Conservation (phyloP, 2,888 invertebrate genomes). For the Aporophyla lueneburgensis region DNA sequence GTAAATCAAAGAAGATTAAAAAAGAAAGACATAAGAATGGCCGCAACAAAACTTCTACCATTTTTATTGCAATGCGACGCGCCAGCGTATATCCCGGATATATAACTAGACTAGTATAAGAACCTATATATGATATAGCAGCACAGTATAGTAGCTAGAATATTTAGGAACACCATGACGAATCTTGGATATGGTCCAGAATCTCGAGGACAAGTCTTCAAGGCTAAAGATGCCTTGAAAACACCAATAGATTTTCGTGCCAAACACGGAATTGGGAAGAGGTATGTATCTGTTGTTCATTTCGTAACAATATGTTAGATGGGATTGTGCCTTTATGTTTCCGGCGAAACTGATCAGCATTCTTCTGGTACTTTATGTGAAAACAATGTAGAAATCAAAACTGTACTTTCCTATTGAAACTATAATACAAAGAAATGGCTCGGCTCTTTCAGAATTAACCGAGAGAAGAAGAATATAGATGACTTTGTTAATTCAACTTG, state of each 20-base stretch:
- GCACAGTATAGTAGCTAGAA: conserved; percentile 33
- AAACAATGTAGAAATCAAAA: not conserved
- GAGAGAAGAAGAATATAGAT: not conserved
- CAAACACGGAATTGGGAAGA: conserved; percentile 57
- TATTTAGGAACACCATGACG: conserved; percentile 65
- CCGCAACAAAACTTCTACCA: conserved; percentile 61
- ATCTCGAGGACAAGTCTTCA: conserved; percentile 68
- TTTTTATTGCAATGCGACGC: conserved; percentile 75
- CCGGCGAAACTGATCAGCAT: not conserved
- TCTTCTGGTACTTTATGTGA: not conserved
- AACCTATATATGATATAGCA: conserved; percentile 29
- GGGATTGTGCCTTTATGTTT: conserved; percentile 24
- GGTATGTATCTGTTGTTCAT: conserved; percentile 30
- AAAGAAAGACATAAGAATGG: conserved; percentile 57
- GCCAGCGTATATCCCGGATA: conserved; percentile 59
- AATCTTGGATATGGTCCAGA: conserved; percentile 79
- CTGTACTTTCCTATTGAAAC: not conserved
- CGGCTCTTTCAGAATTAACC: not conserved
- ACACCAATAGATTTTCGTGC: conserved; percentile 64
- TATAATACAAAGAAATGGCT: not conserved
- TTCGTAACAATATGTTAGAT: conserved; percentile 39
- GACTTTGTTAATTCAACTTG: not conserved
- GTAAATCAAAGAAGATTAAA: conserved; percentile 68
- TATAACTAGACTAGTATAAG: conserved; percentile 52
- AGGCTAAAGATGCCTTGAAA: conserved; percentile 77